A percentile compares a stretch with the other conserved stretches of the same genome.
phyloP scores from a whole-genome alignment of 2,888 invertebrate species.

The Podotricha telesiphe region DNA sequence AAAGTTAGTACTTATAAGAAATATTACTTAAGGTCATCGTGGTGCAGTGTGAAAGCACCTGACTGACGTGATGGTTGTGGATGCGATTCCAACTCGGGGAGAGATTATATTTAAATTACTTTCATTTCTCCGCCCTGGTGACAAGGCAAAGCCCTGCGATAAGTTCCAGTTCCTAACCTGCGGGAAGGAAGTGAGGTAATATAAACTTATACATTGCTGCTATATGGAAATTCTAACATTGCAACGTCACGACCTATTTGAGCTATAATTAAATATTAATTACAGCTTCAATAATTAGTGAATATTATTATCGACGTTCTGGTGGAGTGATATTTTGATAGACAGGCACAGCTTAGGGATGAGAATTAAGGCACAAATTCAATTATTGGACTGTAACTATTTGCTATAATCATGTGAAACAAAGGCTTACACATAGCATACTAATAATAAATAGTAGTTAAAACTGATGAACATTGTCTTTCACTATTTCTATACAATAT shows the following conservation, averaged over 20 bases:
- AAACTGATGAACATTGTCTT: background rate
- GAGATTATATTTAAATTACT: too few species aligned
- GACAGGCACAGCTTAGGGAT: background rate
- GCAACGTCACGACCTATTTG: background rate
- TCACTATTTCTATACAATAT: background rate
- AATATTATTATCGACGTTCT: background rate
- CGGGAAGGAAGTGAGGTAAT: too few species aligned
- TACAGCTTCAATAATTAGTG: background rate
- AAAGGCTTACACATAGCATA: conserved; percentile 1
- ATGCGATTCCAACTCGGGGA: too few species aligned
- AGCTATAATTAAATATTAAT: background rate
- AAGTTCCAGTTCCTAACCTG: too few species aligned
- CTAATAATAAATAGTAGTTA: background rate
- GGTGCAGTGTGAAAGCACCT: too few species aligned
- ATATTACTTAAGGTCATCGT: too few species aligned
- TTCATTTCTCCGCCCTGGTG: too few species aligned
- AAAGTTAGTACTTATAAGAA: too few species aligned
- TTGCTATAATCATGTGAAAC: background rate
- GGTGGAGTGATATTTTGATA: background rate
- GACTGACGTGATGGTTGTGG: too few species aligned
- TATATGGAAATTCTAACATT: background rate
- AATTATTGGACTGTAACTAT: background rate
- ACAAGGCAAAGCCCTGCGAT: too few species aligned
- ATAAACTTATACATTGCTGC: too few species aligned
- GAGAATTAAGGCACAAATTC: conserved; percentile 9